phyloP scores from a whole-genome alignment of 2,113 vertebrate species.

The Struthio camelus region DNA sequence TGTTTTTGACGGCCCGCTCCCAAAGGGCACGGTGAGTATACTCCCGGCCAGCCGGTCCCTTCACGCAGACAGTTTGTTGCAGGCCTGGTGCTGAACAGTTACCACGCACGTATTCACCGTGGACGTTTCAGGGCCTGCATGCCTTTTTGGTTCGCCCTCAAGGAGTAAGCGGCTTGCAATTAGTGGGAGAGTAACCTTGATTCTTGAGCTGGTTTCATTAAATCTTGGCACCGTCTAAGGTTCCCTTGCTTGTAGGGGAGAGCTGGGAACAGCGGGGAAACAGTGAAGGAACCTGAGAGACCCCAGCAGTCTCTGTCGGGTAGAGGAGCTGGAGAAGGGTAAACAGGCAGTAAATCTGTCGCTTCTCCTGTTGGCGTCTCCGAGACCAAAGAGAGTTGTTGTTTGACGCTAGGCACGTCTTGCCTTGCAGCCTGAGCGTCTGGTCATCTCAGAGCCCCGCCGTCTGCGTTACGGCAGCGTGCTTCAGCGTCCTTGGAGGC shows the following conservation, averaged over 20 bases:
- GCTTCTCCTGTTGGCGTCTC: not conserved
- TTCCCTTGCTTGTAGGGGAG: not conserved
- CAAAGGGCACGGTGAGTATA: not conserved
- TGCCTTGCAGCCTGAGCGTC: not conserved
- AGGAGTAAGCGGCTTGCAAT: not conserved
- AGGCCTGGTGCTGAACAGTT: not conserved
- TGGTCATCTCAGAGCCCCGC: not conserved
- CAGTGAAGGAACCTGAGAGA: not conserved
- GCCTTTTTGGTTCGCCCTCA: not conserved
- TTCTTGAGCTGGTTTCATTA: accelerated
- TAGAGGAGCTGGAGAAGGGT: not conserved
- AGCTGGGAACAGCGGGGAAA: not conserved
- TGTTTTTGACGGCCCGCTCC: not conserved
- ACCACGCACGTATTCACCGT: not conserved
- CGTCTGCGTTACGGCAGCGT: not conserved
- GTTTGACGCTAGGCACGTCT: not conserved
- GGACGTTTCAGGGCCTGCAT: not conserved
- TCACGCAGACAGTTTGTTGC: not conserved
- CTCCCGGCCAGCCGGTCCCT: not conserved
- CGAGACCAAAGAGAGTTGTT: not conserved
- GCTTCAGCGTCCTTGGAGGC: not conserved
- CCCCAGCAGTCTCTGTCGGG: not conserved
- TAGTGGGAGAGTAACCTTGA: not conserved
- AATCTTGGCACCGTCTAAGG: not conserved
- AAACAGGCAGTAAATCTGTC: not conserved